Evolutionary conservation across 2,888 invertebrate genomes (phyloP).

Genomic region (Halocaridina rubra): DNA sequence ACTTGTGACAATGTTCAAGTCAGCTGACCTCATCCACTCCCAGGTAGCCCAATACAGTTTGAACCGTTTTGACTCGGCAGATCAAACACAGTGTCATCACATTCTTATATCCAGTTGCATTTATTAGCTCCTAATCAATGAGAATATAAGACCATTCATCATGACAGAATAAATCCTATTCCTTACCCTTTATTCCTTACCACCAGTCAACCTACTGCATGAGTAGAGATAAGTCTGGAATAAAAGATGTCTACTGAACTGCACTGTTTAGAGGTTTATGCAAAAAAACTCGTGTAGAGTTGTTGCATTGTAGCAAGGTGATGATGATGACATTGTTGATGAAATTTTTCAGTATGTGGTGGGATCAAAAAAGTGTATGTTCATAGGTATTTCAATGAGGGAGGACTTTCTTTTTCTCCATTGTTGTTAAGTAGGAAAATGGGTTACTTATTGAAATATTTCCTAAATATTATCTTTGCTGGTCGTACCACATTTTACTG

Average conservation of each 20-base stretch:
- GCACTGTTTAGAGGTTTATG: conserved; percentile 4
- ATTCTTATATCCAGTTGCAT: conserved; percentile 38
- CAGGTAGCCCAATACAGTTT: not conserved
- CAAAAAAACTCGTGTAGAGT: conserved; percentile 6
- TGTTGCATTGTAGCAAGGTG: conserved; percentile 31
- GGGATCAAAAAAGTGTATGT: conserved; percentile 30
- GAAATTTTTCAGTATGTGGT: conserved; percentile 34
- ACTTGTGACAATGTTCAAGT: not conserved
- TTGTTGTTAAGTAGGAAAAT: conserved; percentile 17
- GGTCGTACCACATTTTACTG: conserved; percentile 36
- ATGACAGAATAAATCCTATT: not conserved
- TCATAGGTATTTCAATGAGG: not conserved
- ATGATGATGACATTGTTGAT: conserved; percentile 53
- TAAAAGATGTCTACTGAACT: too few relatives aligned
- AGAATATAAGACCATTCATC: conserved; percentile 2
- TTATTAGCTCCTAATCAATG: conserved; percentile 2
- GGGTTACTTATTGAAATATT: conserved; percentile 47
- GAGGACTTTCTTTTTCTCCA: not conserved
- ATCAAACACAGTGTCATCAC: conserved; percentile 45
- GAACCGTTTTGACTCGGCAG: not conserved
- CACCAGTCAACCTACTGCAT: conserved; percentile 38
- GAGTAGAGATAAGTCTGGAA: conserved; percentile 39
- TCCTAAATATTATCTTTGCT: conserved; percentile 24
- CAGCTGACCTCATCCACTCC: not conserved
- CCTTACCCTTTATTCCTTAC: conserved; percentile 27